Conservation (phyloP, 2,888 invertebrate genomes). For the Dynastes grantii region DNA sequence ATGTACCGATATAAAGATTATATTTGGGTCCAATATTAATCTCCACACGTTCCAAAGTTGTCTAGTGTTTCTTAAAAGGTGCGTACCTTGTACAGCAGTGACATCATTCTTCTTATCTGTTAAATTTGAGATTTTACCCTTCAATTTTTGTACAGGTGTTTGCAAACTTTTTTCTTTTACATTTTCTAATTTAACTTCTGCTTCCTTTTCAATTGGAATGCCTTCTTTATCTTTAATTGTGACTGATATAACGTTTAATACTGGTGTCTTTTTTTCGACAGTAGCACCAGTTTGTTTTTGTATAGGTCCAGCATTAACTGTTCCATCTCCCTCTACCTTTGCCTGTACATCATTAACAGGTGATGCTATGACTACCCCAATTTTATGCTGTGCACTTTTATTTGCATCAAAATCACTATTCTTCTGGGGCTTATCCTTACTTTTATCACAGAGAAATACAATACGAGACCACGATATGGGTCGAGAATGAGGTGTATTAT, state of each 20-base stretch:
- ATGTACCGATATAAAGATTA: too few relatives aligned
- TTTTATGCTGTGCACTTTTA: slow-evolving; percentile 23
- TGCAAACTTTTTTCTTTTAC: slow-evolving; percentile 64
- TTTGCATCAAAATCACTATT: background rate
- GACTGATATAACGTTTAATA: slow-evolving; percentile 60
- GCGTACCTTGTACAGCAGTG: slow-evolving; percentile 17
- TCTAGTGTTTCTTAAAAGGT: background rate
- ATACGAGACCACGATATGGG: slow-evolving; percentile 37
- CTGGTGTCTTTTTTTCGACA: slow-evolving; percentile 44
- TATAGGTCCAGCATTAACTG: background rate
- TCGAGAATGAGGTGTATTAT: slow-evolving; percentile 44
- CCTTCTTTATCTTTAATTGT: slow-evolving; percentile 57
- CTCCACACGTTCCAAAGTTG: too few relatives aligned
- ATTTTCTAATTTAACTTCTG: slow-evolving; percentile 61
- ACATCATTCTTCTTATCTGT: slow-evolving; percentile 20
- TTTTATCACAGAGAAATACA: slow-evolving; percentile 46
- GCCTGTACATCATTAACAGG: background rate
- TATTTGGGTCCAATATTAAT: too few relatives aligned
- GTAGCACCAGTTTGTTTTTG: background rate
- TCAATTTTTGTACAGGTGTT: slow-evolving; percentile 50
- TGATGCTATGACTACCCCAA: background rate
- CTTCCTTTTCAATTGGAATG: slow-evolving; percentile 50
- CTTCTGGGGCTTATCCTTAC: slow-evolving; percentile 7
- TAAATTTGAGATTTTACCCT: slow-evolving; percentile 65
- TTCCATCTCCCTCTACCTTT: slow-evolving; percentile 39